Conservation (phyloP, 2,797 vertebrate species). For the Sebastes umbrosus region DNA sequence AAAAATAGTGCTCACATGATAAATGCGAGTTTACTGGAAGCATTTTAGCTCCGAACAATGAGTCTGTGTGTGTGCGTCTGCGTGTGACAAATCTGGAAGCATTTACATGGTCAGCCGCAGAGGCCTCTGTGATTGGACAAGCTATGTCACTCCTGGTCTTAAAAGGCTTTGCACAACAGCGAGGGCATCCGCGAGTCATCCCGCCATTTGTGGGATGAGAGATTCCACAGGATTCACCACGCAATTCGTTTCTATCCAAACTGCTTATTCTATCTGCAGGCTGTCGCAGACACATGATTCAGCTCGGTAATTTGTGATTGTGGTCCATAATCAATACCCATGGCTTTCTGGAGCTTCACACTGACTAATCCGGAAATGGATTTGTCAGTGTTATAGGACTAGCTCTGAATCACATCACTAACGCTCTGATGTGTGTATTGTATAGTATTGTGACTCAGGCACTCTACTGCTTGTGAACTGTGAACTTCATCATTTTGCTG, state of each 20-base stretch:
- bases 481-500: constrained; percentile 7
- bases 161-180: constrained; percentile 78
- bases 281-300: constrained; percentile 61
- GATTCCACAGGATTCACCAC: constrained; percentile 73
- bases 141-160: constrained; percentile 80
- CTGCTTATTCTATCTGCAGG: constrained; percentile 63
- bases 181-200: constrained; percentile 78
- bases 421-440: constrained; percentile 33
- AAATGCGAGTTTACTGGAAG: constrained; percentile 85
- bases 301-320: constrained; percentile 65
- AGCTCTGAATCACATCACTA: constrained; percentile 39
- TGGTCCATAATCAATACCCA: constrained; percentile 64
- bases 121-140: constrained; percentile 82
- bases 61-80: constrained; percentile 64
- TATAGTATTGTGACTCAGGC: constrained; percentile 12
- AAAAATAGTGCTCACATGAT: constrained; percentile 82
- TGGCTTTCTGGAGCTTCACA: constrained; percentile 55
- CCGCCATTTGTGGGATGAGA: constrained; percentile 68
- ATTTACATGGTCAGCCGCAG: constrained; percentile 82
- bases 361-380: constrained; percentile 57
- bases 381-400: constrained; percentile 48
- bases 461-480: background rate
- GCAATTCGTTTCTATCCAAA: constrained; percentile 68
- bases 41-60: constrained; percentile 80
- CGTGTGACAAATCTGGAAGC: constrained; percentile 83